Conservation (phyloP, 2,888 invertebrate genomes). For the Helobdella robusta region DNA sequence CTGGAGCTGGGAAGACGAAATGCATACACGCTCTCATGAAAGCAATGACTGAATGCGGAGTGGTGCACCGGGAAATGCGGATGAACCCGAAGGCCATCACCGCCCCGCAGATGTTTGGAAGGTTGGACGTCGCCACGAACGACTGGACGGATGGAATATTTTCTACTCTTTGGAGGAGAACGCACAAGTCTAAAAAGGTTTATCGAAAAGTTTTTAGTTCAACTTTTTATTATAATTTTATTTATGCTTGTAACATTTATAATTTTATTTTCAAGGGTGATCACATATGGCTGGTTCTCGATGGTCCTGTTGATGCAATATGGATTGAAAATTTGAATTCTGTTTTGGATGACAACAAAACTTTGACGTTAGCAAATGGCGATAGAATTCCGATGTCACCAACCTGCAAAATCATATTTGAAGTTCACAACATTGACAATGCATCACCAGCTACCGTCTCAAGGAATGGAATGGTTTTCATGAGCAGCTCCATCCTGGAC, state of each 20-base stretch:
- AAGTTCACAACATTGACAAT: conserved; percentile 92
- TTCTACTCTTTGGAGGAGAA: conserved; percentile 89
- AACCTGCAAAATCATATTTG: conserved; percentile 87
- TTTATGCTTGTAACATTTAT: background rate
- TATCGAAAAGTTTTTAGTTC: too few relatives aligned
- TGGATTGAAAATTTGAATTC: conserved; percentile 52
- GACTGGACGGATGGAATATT: conserved; percentile 98
- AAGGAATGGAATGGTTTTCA: conserved; percentile 71
- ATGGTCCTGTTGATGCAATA: conserved; percentile 51
- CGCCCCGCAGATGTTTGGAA: conserved; percentile 92
- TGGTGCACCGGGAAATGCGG: conserved; percentile 81
- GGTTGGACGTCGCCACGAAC: conserved; percentile 88
- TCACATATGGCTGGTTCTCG: conserved; percentile 75
- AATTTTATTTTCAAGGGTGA: conserved; percentile 55
- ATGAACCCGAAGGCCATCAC: conserved; percentile 98
- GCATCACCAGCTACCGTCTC: conserved; percentile 95
- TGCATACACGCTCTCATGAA: conserved; percentile 84
- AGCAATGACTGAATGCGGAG: conserved; percentile 74
- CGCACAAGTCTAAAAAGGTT: conserved; percentile 68
- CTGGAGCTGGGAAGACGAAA: conserved; percentile 86
- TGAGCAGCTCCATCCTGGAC: conserved; percentile 88
- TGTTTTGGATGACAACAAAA: conserved; percentile 51
- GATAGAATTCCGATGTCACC: conserved; percentile 88
- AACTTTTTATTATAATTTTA: too few relatives aligned
- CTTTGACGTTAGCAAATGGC: conserved; percentile 73